Evolutionary conservation across 23 tunicate species (phyloP).

Genomic region (Aplidium turbinatum): DNA sequence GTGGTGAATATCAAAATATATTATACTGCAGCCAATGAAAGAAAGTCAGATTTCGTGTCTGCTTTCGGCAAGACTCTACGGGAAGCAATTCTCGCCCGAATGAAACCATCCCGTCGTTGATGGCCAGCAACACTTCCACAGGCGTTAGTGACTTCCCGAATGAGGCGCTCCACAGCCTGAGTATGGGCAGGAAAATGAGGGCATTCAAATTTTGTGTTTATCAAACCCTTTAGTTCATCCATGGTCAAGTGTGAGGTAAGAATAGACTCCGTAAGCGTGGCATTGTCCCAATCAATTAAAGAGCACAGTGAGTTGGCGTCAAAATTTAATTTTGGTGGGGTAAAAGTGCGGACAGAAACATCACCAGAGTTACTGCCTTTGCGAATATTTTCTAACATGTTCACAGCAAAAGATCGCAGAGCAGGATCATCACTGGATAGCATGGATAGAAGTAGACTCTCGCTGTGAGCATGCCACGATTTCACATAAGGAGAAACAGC

Average conservation of each 20-base stretch:
- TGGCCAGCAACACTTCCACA: constrained; percentile 4
- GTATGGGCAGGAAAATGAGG: no score
- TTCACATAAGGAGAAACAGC: constrained; percentile 16
- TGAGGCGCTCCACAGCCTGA: no score
- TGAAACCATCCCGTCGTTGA: constrained; percentile 24
- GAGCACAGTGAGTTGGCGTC: constrained; percentile 17
- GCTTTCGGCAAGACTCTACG: constrained; percentile 9
- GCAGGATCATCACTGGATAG: constrained; percentile 23
- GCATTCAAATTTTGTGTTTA: constrained; percentile 17
- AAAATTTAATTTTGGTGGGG: constrained; percentile 21
- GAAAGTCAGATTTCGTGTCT: constrained; percentile 13
- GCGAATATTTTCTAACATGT: constrained; percentile 1
- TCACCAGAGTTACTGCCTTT: constrained; percentile 21
- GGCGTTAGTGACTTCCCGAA: constrained; percentile 5
- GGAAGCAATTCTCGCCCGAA: constrained; percentile 20
- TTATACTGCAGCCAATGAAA: constrained; percentile 6
- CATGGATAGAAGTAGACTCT: constrained; percentile 15
- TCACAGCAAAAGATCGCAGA: constrained; percentile 8
- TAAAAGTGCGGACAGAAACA: constrained; percentile 11
- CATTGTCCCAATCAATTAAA: constrained; percentile 13
- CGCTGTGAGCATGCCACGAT: constrained; percentile 29
- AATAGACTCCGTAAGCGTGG: constrained; percentile 18
- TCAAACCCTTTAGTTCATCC: constrained; percentile 6
- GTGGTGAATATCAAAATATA: no score
- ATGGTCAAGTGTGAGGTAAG: constrained; percentile 12